phyloP scores from a whole-genome alignment of 53 echinoderm and acorn worm genomes.

The Temnopleurus reevesii region DNA sequence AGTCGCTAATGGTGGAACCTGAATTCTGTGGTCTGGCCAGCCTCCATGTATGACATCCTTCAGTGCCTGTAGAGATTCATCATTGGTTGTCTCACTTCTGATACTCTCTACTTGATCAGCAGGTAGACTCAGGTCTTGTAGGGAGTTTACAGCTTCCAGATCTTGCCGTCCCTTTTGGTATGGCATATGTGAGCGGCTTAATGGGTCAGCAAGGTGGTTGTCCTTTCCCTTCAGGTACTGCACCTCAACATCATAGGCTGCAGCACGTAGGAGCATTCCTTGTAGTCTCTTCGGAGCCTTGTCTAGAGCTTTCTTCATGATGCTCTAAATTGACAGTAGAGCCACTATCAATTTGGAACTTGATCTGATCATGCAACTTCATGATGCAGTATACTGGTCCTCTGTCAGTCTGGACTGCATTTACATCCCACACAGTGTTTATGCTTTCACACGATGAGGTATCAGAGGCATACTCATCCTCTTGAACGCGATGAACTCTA shows the following conservation, averaged over 20 bases:
- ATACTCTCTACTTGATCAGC: background rate
- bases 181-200: conserved; percentile 58
- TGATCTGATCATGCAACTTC: conserved; percentile 52
- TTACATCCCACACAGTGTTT: conserved; percentile 21
- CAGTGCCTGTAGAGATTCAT: conserved; percentile 29
- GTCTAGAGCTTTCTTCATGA: conserved; percentile 60
- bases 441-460: conserved; percentile 49
- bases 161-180: conserved; percentile 50
- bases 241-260: background rate
- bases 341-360: conserved; percentile 77
- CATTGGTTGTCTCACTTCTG: conserved; percentile 17
- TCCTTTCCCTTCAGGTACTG: conserved; percentile 44
- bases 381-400: conserved; percentile 60
- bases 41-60: conserved; percentile 57
- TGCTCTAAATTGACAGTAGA: conserved; percentile 63
- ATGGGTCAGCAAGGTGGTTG: conserved; percentile 58
- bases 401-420: conserved; percentile 1
- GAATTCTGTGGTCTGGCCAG: conserved; percentile 64
- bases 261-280: background rate
- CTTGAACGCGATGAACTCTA: conserved; percentile 20
- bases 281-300: conserved; percentile 55
- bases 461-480: background rate
- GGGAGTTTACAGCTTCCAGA: conserved; percentile 56
- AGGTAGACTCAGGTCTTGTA: conserved; percentile 60
- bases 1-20: conserved; percentile 16